Base-by-base conservation (phyloP, 2,888 invertebrate genomes). In the Thymelicus lineola region DNA sequence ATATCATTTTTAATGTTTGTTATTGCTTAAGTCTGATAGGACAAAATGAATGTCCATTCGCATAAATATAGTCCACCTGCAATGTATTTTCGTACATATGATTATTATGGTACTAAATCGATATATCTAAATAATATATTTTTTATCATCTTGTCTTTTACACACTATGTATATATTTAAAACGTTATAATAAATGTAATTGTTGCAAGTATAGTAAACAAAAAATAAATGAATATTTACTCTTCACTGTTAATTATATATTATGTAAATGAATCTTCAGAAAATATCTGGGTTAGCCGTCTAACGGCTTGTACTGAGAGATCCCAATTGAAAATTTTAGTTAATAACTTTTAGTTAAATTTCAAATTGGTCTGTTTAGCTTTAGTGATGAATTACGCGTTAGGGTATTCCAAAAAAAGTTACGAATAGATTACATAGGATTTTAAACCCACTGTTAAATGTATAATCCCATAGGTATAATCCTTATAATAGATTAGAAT, bases 101-200 rank as follows among this genome's bases (percentile, higher is more conserved):
- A 64, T 36, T 50, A 50, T 62, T 50, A 63, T 64, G 64, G 55
- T 64, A 64, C 55, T 64, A 64, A 64, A 64, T 64, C 55, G 53
- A 53, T 64, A 64, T 48, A 62, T 36, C 15, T 35, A 62, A 62
- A 62, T 62, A 62, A 62, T 62, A 62, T 64, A 64, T 64, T 64
- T 64, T 64, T 53, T 64, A 64, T 55, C 64, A 64, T 55, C 64
- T 64, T 55, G 64, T 55, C 64, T 64, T 64, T 64, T 62, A 62
- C 9, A 38, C 7, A 9, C 7, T 38, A 38, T 38, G 38, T 38
- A 38, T 55, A 28, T 50, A 55, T 55, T 55, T 35, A 6, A 55
- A 35, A 55, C 14, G 14, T 55, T 55, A 55, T 42, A 42, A 12
- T 42, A 42, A 12, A 35, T 20, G 1, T 20, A 35, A n/a, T 55